Conservation (phyloP, 2,113 vertebrate species). For the Tyrannus savana region DNA sequence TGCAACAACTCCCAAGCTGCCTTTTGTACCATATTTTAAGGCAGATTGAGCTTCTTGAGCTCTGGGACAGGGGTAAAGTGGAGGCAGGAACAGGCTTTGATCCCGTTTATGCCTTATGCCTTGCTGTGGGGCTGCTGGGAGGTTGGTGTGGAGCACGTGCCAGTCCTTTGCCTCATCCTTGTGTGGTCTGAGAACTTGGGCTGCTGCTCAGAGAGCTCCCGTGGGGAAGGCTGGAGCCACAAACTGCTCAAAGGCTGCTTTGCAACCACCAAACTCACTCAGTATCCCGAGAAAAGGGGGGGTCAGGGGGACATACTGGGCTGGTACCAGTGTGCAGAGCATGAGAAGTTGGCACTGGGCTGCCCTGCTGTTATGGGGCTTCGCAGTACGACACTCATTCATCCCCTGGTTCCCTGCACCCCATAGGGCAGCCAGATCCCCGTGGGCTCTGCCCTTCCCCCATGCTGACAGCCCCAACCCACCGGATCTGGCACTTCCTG, state of each 20-base stretch:
- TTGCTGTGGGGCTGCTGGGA: background rate
- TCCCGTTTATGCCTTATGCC: background rate
- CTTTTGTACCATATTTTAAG: background rate
- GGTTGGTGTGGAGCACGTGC: background rate
- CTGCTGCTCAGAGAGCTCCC: background rate
- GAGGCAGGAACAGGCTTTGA: background rate
- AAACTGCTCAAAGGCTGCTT: background rate
- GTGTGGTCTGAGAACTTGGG: background rate
- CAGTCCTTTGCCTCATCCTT: accelerated
- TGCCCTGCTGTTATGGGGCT: background rate
- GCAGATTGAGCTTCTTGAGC: background rate
- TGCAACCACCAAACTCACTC: background rate
- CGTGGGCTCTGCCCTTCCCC: background rate
- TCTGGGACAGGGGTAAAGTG: accelerated
- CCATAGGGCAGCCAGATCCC: background rate
- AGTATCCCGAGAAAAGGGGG: background rate
- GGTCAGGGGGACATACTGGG: accelerated
- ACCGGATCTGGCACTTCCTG: accelerated
- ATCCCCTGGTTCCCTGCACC: background rate
- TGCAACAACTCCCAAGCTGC: background rate
- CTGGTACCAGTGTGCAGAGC: background rate
- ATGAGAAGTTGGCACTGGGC: accelerated
- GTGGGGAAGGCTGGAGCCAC: background rate
- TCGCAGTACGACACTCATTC: background rate
- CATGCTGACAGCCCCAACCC: accelerated